Conservation (phyloP, 2,888 invertebrate genomes). For the Spodoptera exigua region DNA sequence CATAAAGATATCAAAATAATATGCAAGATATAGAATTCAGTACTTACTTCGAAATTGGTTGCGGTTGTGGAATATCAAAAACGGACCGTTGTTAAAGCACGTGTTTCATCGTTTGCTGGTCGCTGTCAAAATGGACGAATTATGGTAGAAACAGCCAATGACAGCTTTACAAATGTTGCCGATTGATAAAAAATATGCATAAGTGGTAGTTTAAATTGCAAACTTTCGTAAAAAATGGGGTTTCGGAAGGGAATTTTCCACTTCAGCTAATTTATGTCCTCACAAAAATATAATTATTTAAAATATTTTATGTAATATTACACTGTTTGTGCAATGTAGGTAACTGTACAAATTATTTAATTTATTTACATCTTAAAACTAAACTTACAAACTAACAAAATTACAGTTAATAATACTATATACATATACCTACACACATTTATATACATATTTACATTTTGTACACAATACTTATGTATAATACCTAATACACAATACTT, state of each 20-base stretch:
- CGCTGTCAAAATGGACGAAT: conserved; percentile 11
- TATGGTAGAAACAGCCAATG: no score
- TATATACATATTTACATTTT: no score
- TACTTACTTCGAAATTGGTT: conserved; percentile 8
- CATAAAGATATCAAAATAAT: conserved; percentile 4
- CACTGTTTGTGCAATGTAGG: neutral
- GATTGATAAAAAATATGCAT: no score
- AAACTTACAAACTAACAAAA: no score
- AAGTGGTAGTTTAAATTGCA: neutral
- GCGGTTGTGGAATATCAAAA: neutral
- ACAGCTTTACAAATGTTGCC: neutral
- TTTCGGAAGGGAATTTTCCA: conserved; percentile 14
- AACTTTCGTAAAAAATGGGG: neutral
- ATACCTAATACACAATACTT: no score
- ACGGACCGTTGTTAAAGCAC: neutral
- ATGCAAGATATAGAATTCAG: conserved; percentile 1
- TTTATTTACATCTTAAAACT: no score
- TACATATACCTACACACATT: no score
- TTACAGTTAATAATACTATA: no score
- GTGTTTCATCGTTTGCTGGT: neutral
- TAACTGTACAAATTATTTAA: no score
- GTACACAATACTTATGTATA: no score
- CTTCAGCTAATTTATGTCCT: conserved; percentile 1
- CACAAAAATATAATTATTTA: conserved; percentile 8
- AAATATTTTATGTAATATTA: neutral